Percentiles rank a stretch among this genome's conserved stretches.
Evolutionary conservation across 2,113 vertebrate genomes (phyloP).

Genomic region (Chionomys nivalis): DNA sequence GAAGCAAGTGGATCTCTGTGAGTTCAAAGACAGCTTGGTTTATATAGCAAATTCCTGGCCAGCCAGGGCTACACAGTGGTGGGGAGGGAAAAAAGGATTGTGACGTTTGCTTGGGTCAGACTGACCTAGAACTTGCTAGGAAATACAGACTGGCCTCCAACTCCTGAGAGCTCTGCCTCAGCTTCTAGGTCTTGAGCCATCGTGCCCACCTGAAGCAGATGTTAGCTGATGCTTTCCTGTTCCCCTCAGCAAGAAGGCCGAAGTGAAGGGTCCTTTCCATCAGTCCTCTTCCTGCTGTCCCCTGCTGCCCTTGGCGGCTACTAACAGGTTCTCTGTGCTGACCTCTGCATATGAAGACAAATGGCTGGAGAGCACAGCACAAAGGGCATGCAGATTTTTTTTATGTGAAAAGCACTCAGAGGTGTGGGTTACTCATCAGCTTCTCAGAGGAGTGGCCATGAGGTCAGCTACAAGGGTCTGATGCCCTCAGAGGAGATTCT

Average conservation of each 20-base stretch:
- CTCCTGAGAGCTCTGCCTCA: not conserved
- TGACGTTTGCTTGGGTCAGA: not conserved
- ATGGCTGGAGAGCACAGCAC: not conserved
- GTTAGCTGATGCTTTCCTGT: not conserved
- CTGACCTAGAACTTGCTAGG: not conserved
- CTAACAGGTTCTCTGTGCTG: not conserved
- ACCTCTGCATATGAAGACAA: not conserved
- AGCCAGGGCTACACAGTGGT: not conserved
- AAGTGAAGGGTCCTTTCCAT: not conserved
- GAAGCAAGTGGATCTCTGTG: not conserved
- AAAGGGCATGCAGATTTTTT: conserved; percentile 52
- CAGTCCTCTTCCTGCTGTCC: not conserved
- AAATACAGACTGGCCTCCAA: not conserved
- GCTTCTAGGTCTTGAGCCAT: not conserved
- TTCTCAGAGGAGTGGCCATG: conserved; percentile 24
- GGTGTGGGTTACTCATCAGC: conserved; percentile 7
- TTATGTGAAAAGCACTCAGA: conserved; percentile 49
- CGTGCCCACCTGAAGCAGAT: not conserved
- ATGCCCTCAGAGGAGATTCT: conserved; percentile 51
- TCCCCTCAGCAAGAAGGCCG: not conserved
- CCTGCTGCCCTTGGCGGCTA: not conserved
- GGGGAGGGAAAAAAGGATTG: rapidly evolving
- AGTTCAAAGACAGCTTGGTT: not conserved
- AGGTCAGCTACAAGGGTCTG: not conserved
- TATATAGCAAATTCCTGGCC: not conserved